Evolutionary conservation across 2,113 vertebrate genomes (phyloP), one percentile per base, ranked within the genome.

Genomic region (Ceratotherium simum): DNA sequence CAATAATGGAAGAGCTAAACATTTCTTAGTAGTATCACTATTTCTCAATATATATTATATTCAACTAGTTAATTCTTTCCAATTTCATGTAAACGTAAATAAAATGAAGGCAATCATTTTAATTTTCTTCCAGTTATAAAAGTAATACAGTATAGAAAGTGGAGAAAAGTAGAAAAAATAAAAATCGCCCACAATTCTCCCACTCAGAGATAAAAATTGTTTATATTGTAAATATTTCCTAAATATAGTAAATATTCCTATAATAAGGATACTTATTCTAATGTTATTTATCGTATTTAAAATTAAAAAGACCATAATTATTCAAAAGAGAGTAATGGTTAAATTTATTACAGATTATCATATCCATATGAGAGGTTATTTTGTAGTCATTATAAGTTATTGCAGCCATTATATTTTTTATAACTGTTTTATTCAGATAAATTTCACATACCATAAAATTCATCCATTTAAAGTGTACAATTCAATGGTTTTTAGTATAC

Each of bases 51-150:
- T 91, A 62, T 51, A 60, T 46, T 64, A 31, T 60, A 70, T 54
- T 96, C n/a, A 84, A 58, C 39, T 84, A 83, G 69, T 67, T 93
- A 76, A 89, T 90, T 90, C 62, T 84, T 90, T 72, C 51, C 51
- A 78, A 84, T 36, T 78, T 78, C 12, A 23, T 78, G 8, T 69
- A 78, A 65, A 58, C 75, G 12, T 31, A 87, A 92, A 89, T 75
- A 92, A 75, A 67, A 76, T 33, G 60, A 93, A 93, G 6, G n/a
- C 14, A 78, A 54, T 79, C 42, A 54, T 54, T 62, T 67, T 18
- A n/a, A 70, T 25, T 89, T 92, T n/a, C 27, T 88, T 83, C 60
- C 78, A 33, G 83, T 70, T 78, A 42, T 84, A 93, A 89, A 81
- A 64, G 16, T 79, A 86, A 64, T 54, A 54, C 27, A 70, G 33